Evolutionary conservation across 2,888 invertebrate genomes (phyloP), one percentile per base, ranked within the genome.

Genomic region (Cantharis flavilabris): DNA sequence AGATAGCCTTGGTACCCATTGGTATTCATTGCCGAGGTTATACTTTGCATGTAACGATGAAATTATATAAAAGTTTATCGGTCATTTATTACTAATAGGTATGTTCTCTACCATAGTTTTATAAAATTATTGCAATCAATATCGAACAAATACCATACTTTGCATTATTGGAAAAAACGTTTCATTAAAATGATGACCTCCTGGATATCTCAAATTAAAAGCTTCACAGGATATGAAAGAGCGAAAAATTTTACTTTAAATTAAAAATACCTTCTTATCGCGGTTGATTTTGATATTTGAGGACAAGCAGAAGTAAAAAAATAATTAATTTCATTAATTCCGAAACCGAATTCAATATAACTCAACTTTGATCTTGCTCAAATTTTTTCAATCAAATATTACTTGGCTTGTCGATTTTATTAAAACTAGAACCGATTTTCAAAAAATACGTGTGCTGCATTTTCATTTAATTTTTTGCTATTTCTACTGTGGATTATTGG

Each of bases 1-100:
- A 70, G 20, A 49, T 69, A 77, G 69, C 77, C 72, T 77, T 77
- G 65, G 77, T 75, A 69, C 77, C 69, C 71, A 74, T 74, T 64
- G 75, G 72, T 77, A 63, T 62, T 77, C 77, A 77, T 63, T 75
- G 77, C 69, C 77, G 77, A 77, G 77, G 77, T 67, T 67, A 67
- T n/a, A 67, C 65, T 67, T 67, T 67, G 65, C 65, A 67, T 67
- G 65, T 67, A 67, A 67, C 26, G 23, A 67, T 67, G 18, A 13
- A 67, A 67, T 67, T 67, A 67, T 18, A 67, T 67, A 67, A 67
- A 65, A 20, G 14, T 13, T 67, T 67, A 26, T 67, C 20, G 18
- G 13, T 13, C n/a, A n/a, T 5, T 67, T 67, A 26, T 23, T 49
- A 49, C n/a, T 49, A 49, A 49, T 49, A 49, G 11, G 33, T 33